Evolutionary conservation across 2,113 vertebrate species (phyloP).

Genomic region (Calyptommatus sinebrachiatus): DNA sequence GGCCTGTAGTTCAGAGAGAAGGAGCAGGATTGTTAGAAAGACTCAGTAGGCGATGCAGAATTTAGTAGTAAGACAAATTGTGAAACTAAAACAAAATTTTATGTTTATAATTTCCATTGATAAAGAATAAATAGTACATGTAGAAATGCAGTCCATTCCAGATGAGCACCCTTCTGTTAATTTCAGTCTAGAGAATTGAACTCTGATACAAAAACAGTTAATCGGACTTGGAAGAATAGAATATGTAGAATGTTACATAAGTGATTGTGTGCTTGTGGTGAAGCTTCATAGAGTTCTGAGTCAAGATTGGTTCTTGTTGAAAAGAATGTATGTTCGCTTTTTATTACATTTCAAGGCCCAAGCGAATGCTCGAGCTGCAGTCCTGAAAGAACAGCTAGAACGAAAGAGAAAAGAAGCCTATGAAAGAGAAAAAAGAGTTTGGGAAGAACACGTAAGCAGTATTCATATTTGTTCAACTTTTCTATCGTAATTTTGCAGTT

Average conservation of each 20-base stretch:
- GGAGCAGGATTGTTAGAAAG: too few species aligned
- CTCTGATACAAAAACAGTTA: not conserved
- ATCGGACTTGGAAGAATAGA: not conserved
- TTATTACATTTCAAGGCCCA: slow-evolving; percentile 77
- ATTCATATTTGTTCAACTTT: not conserved
- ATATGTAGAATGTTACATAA: not conserved
- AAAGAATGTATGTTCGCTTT: not conserved
- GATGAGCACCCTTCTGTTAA: too few species aligned
- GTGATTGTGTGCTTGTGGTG: not conserved
- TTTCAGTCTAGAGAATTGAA: not conserved
- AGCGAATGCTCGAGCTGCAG: slow-evolving; percentile 84
- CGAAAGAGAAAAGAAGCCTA: slow-evolving; percentile 89
- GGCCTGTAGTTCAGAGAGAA: too few species aligned
- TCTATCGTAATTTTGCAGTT: not conserved
- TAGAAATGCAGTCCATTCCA: too few species aligned
- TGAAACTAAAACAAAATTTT: too few species aligned
- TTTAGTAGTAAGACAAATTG: too few species aligned
- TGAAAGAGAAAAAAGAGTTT: slow-evolving; percentile 88
- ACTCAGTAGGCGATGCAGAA: too few species aligned
- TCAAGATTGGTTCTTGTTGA: not conserved
- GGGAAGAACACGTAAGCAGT: slow-evolving; percentile 92
- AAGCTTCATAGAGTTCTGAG: not conserved
- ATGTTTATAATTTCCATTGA: too few species aligned
- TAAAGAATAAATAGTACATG: too few species aligned
- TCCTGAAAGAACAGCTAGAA: slow-evolving; percentile 92